A percentile compares a stretch with the other conserved stretches of the same genome.
phyloP scores from a whole-genome alignment of 2,113 vertebrate species.

The Datnioides undecimradiatus region DNA sequence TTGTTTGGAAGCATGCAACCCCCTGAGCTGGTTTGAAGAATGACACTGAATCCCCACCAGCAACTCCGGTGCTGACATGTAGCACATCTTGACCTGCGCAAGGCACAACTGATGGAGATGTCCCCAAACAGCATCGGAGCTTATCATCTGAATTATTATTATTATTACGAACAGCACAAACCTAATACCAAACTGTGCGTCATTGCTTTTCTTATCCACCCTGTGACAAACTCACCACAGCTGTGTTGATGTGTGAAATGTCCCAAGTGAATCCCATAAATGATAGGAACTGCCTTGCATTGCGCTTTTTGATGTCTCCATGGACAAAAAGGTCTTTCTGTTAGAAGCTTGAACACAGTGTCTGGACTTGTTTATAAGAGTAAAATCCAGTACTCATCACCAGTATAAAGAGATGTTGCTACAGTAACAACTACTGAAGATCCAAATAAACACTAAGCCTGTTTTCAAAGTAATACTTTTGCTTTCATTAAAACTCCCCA shows the following conservation, averaged over 20 bases:
- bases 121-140: neutral
- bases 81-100: slow-evolving; percentile 14
- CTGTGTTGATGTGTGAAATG: neutral
- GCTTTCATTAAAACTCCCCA: neutral
- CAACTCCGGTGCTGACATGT: neutral
- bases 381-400: neutral
- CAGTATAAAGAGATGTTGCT: neutral
- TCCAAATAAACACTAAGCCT: neutral
- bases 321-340: neutral
- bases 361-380: neutral
- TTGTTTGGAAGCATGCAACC: neutral
- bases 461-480: neutral
- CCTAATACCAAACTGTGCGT: neutral
- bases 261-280: neutral
- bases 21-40: neutral
- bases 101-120: neutral
- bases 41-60: neutral
- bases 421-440: neutral
- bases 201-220: neutral
- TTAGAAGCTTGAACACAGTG: neutral
- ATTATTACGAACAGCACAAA: neutral
- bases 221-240: neutral
- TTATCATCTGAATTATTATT: slow-evolving; percentile 13
- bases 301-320: neutral
- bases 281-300: neutral